Conservation (phyloP, 2,888 invertebrate species). For the Torymus tubicola region DNA sequence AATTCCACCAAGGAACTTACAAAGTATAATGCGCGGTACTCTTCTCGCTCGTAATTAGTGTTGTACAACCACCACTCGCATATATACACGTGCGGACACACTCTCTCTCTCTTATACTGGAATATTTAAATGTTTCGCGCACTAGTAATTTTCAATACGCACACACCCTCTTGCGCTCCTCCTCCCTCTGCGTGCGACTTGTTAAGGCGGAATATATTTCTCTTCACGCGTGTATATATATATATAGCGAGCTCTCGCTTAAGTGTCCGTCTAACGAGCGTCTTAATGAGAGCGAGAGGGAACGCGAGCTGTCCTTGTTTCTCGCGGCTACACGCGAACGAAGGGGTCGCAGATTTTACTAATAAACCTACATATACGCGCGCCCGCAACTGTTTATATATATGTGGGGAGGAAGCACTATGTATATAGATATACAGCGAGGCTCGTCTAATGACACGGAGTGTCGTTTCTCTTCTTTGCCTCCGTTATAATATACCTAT, state of each 20-base stretch:
- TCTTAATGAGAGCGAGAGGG: conserved; percentile 56
- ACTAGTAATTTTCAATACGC: conserved; percentile 48
- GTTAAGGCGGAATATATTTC: conserved; percentile 49
- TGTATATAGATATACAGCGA: no score
- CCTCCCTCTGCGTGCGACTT: conserved; percentile 8
- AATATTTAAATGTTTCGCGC: conserved; percentile 42
- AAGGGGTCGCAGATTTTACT: conserved; percentile 45
- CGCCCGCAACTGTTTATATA: no score
- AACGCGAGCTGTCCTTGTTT: conserved; percentile 49
- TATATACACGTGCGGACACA: no score
- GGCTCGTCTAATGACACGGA: conserved; percentile 46
- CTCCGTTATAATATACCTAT: not conserved
- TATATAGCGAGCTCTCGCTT: conserved; percentile 29
- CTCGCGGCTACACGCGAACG: conserved; percentile 10
- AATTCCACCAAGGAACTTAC: no score
- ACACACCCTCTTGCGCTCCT: not conserved
- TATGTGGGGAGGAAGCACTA: not conserved
- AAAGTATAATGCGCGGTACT: no score
- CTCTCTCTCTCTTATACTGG: no score
- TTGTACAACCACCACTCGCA: no score
- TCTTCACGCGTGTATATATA: conserved; percentile 18
- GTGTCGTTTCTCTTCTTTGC: no score
- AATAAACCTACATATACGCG: conserved; percentile 32
- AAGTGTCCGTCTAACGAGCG: conserved; percentile 58
- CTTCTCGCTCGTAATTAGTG: no score